Percentiles rank a stretch among this genome's conserved stretches.
Conservation (phyloP, 2,113 vertebrate species). For the Centropristis striata region DNA sequence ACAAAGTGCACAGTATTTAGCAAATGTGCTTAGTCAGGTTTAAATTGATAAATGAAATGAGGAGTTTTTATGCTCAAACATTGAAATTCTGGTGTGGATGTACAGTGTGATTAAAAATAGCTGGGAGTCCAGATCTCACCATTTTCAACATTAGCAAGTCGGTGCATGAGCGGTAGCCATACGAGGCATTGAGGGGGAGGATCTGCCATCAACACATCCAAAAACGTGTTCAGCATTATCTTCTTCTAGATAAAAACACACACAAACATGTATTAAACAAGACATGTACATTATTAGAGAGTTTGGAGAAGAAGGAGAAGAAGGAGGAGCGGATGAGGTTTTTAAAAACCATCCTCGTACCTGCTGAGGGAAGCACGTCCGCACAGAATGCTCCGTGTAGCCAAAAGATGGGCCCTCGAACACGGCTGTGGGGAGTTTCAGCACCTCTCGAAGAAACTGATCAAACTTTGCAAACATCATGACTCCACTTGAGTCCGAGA, state of each 20-base stretch:
- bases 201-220: slow-evolving; percentile 97
- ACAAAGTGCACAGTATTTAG: no score
- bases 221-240: slow-evolving; percentile 94
- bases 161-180: slow-evolving; percentile 98
- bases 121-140: slow-evolving; percentile 78
- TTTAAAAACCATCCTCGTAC: slow-evolving; percentile 74
- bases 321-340: rapidly evolving
- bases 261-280: slow-evolving; percentile 5
- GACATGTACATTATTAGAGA: not conserved
- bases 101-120: not conserved
- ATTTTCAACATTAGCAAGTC: slow-evolving; percentile 98
- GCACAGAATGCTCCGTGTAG: slow-evolving; percentile 94
- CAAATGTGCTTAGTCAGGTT: not conserved
- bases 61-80: not conserved
- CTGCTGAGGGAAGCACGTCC: slow-evolving; percentile 96
- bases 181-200: slow-evolving; percentile 99
- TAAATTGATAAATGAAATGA: not conserved
- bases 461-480: slow-evolving; percentile 95
- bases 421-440: slow-evolving; percentile 96
- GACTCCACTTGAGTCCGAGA: slow-evolving; percentile 93
- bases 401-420: slow-evolving; percentile 98
- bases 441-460: slow-evolving; percentile 93
- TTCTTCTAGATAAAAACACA: slow-evolving; percentile 90
- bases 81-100: not conserved
- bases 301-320: not conserved